Evolutionary conservation across 2,797 vertebrate species (phyloP).

Genomic region (Todus mexicanus): DNA sequence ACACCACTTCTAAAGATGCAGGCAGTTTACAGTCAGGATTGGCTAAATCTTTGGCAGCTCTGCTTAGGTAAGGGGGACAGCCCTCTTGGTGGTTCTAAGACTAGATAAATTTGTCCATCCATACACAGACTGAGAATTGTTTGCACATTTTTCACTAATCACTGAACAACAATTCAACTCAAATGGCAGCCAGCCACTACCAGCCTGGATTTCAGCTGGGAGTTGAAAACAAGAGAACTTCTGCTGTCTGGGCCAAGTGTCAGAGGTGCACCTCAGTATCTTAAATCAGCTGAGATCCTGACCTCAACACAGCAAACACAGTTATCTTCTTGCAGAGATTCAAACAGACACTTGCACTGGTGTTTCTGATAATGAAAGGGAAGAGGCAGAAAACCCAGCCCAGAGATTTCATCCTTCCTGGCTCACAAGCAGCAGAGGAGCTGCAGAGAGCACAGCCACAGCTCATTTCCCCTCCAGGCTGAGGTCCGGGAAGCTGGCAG

Average conservation of each 20-base stretch:
- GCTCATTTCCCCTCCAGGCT: neutral
- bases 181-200: neutral
- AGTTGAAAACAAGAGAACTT: neutral
- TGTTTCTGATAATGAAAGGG: neutral
- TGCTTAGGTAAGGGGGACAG: neutral
- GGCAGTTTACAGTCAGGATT: neutral
- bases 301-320: neutral
- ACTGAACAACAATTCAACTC: neutral
- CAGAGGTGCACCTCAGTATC: neutral
- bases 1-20: neutral
- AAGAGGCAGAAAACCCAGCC: neutral
- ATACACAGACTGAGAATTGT: neutral
- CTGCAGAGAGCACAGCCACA: neutral
- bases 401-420: neutral
- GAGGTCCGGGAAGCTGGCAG: neutral
- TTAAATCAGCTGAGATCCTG: neutral
- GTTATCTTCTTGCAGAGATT: neutral
- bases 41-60: neutral
- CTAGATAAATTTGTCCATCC: neutral
- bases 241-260: neutral
- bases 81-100: neutral
- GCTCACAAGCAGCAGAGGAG: neutral
- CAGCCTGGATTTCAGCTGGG: neutral
- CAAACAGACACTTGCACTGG: neutral
- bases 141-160: neutral